Evolutionary conservation across 1,140 invertebrate species (phyloP).

Genomic region (Plodia interpunctella): DNA sequence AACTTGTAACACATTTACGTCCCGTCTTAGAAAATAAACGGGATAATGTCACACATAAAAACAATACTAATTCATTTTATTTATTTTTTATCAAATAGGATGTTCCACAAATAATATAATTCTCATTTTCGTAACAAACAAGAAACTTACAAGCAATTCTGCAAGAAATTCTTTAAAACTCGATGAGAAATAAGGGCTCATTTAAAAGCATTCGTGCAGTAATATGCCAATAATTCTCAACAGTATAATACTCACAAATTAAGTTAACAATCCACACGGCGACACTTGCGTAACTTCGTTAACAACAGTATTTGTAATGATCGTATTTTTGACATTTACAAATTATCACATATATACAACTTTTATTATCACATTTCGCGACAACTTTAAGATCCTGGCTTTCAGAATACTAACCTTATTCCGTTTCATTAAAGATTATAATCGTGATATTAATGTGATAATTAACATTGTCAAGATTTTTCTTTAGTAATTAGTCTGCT

Average conservation of each 20-base stretch:
- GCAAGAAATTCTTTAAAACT: background rate
- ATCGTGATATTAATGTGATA: slow-evolving; percentile 16
- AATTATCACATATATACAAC: slow-evolving; percentile 19
- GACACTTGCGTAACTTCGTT: slow-evolving; percentile 44
- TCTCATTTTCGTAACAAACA: background rate
- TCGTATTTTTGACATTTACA: slow-evolving; percentile 35
- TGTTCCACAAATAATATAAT: too few species aligned
- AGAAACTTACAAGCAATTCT: background rate
- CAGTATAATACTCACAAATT: slow-evolving; percentile 24
- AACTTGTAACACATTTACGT: too few species aligned
- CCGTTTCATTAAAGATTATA: slow-evolving; percentile 17
- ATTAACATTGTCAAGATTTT: slow-evolving; percentile 38
- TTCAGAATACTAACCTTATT: slow-evolving; percentile 27
- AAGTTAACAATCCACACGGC: slow-evolving; percentile 29
- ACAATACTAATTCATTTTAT: too few species aligned
- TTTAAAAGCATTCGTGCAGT: slow-evolving; percentile 22
- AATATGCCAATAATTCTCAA: slow-evolving; percentile 28
- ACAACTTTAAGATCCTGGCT: background rate
- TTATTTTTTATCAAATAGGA: too few species aligned
- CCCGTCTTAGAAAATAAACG: too few species aligned
- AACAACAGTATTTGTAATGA: slow-evolving; percentile 47
- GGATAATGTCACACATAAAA: too few species aligned
- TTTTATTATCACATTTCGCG: slow-evolving; percentile 5
- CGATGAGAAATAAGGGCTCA: slow-evolving; percentile 9
- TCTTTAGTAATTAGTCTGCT: slow-evolving; percentile 48